Conservation (phyloP, 1,140 invertebrate genomes). For the Drosophila trapezifrons region DNA sequence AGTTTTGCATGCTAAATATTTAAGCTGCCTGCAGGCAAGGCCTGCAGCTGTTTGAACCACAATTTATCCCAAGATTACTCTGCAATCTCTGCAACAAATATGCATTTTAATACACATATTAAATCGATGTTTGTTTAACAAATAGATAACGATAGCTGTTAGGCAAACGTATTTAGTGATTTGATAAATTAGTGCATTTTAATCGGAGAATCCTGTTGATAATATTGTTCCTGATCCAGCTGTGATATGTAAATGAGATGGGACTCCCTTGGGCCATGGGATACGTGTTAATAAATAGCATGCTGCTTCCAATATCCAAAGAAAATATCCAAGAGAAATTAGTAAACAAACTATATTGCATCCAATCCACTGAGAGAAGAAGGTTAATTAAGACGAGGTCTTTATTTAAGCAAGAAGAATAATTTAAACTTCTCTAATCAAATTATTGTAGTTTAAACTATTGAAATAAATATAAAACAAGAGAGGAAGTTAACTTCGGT, state of each 20-base stretch:
- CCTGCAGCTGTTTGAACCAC: slow-evolving; percentile 5
- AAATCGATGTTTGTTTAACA: slow-evolving; percentile 10
- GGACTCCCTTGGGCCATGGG: not conserved
- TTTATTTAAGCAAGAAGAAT: not conserved
- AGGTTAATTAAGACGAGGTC: not conserved
- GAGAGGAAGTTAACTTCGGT: too few relatives aligned
- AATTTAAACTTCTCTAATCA: too few relatives aligned
- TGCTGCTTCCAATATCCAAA: slow-evolving; percentile 43
- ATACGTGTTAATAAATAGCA: slow-evolving; percentile 34
- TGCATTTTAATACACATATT: slow-evolving; percentile 10
- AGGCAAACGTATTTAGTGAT: slow-evolving; percentile 6
- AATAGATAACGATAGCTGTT: slow-evolving; percentile 10
- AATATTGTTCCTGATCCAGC: slow-evolving; percentile 12
- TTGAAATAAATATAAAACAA: too few relatives aligned
- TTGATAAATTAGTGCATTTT: not conserved
- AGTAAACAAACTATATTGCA: slow-evolving; percentile 52
- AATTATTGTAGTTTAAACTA: too few relatives aligned
- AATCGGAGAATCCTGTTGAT: slow-evolving; percentile 14
- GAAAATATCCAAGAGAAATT: slow-evolving; percentile 47
- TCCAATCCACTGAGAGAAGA: slow-evolving; percentile 3
- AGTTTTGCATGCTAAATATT: slow-evolving; percentile 59
- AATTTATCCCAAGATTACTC: not conserved
- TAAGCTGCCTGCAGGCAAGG: slow-evolving; percentile 12
- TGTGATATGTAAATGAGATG: slow-evolving; percentile 32
- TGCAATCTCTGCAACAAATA: not conserved